phyloP scores from a whole-genome alignment of 2,888 invertebrate genomes.

The Oxytorus armatus region DNA sequence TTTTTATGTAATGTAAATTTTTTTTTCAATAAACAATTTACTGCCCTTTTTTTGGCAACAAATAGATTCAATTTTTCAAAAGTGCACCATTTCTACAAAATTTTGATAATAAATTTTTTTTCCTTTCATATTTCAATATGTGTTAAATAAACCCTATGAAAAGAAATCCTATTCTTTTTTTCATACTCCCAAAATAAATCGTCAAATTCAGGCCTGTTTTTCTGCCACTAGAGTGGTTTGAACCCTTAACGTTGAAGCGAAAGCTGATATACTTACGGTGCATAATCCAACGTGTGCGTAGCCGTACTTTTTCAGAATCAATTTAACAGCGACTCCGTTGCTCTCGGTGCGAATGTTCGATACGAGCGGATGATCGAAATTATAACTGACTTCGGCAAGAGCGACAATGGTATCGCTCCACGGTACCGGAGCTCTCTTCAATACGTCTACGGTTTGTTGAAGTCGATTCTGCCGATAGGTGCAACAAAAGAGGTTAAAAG shows the following conservation, averaged over 20 bases:
- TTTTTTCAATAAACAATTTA: too few relatives aligned
- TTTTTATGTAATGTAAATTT: too few relatives aligned
- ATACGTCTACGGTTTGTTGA: slow-evolving; percentile 77
- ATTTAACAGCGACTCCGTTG: slow-evolving; percentile 82
- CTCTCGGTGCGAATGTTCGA: slow-evolving; percentile 81
- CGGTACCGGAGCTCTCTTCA: slow-evolving; percentile 82
- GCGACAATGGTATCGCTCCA: slow-evolving; percentile 81
- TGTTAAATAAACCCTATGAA: too few relatives aligned
- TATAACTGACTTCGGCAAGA: slow-evolving; percentile 77
- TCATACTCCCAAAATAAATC: too few relatives aligned
- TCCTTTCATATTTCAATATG: neutral
- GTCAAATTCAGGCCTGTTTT: too few relatives aligned
- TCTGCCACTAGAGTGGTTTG: too few relatives aligned
- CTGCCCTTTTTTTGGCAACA: slow-evolving; percentile 4
- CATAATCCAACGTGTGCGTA: slow-evolving; percentile 80
- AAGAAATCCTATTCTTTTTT: too few relatives aligned
- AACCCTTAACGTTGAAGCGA: too few relatives aligned
- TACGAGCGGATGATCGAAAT: slow-evolving; percentile 81
- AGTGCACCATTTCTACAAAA: too few relatives aligned
- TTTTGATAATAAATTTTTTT: too few relatives aligned
- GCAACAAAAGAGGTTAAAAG: neutral
- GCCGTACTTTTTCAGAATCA: slow-evolving; percentile 84
- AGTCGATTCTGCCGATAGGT: slow-evolving; percentile 76
- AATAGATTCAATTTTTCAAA: too few relatives aligned
- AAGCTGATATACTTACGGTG: slow-evolving; percentile 78